Base-by-base conservation (phyloP, 1,140 invertebrate species). In the Colletes gigas region DNA sequence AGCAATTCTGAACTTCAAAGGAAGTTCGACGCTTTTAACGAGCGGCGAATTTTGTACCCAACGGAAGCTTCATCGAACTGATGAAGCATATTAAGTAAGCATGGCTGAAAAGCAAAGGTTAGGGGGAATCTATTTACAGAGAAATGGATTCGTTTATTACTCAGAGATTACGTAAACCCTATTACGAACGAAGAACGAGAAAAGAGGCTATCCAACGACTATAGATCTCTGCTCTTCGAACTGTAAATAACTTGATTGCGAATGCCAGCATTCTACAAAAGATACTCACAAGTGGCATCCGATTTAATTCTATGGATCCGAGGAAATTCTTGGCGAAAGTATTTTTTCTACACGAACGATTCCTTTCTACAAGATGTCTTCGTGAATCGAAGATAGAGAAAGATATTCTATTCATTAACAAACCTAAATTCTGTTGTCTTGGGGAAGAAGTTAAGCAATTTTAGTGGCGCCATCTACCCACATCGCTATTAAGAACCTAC, bases 161-260 rank as follows among this genome's bases (percentile, higher is more conserved):
- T 47, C 9, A 54, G 59, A 69, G 68, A 71, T 78, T 71, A 71
- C 76, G 76, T 72, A 77, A 77, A 77, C 44, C 68, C 57, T 71
- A 71, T 78, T 71, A 78, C 68, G 47, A 47, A 50, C 47, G 44
- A 60, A 63, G 55, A 41, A 19, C 17, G 47, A 17, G 76, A 21
- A 72, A 78, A 71, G 68, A 78, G 76, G 76, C 62, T 78, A 62
- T 60, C 68, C 76, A 12, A 30, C 54, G 76, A 78, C 76, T 78
- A 78, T 72, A 69, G 67, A 70, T 63, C 59, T 30, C 68, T 78
- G 76, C 76, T 72, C 47, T 30, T 4, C 50, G 68, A 63, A 71
- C 76, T 71, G 76, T 78, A 71, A 78, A 71, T 70, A 71, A 71
- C 68, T 78, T 50, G 76, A 78, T 78, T 71, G 67, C 68, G 47